Evolutionary conservation across 2,888 invertebrate genomes (phyloP), one percentile per base, ranked within the genome.

Genomic region (Formica aserva): DNA sequence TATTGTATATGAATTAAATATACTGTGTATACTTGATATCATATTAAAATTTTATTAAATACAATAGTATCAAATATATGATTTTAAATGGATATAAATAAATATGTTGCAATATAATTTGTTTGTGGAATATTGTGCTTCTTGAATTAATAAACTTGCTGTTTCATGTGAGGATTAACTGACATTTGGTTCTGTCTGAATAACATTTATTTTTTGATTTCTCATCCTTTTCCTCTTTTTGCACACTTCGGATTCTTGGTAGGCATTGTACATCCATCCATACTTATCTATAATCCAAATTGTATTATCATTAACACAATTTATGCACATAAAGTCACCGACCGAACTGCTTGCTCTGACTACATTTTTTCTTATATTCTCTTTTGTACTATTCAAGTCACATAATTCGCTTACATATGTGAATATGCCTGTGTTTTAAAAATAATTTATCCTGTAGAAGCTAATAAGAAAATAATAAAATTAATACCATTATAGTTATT

Each of bases 101-200:
- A 75, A 15, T 1, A 32, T 75, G 55, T 45, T 63, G 32, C 32
- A 32, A 63, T 62, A 55, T 63, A 63, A 48, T 63, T 48, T 75
- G 45, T 63, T 62, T 32, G 48, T n/a, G n/a, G 4, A 15, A 6
- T 62, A 45, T 45, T 41, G 4, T 41, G 32, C 3, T 45, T 48
- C 15, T 75, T 1, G 15, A n/a, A n/a, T 52, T 52, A 52, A 52
- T 52, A 8, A 48, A 18, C 5, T 48, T 48, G n/a, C 52, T 52
- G n/a, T 52, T 52, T 52, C 8, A 52, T 8, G 5, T 48, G 18
- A 52, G 8, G n/a, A n/a, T 8, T 52, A 8, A 52, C 8, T 52
- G n/a, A n/a, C n/a, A 48, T 48, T 5, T n/a, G 52, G 2, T 52
- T 8, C n/a, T 52, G 8, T 3, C 8, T 52, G n/a, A 52, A 52